Percentiles rank a stretch among this genome's conserved stretches.
Conservation (phyloP, 1,140 invertebrate genomes). For the Whitmania pigra region DNA sequence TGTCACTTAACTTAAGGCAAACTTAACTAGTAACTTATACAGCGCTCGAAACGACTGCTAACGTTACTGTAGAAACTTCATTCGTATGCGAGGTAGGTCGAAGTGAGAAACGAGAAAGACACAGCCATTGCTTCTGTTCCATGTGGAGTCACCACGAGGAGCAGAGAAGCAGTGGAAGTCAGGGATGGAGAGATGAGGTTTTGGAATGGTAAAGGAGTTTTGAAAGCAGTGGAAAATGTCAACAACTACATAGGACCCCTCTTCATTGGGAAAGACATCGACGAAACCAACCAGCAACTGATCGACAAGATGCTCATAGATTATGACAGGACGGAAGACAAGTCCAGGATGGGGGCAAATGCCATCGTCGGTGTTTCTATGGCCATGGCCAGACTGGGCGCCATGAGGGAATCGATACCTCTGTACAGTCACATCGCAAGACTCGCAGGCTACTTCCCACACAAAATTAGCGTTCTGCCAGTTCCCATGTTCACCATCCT, state of each 20-base stretch:
- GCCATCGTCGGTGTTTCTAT: background rate
- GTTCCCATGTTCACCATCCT: too few species aligned
- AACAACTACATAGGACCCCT: conserved; percentile 2
- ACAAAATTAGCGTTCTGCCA: background rate
- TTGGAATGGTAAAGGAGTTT: background rate
- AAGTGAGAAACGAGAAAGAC: background rate
- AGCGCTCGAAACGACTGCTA: too few species aligned
- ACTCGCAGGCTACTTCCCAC: background rate
- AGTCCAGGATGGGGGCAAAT: background rate
- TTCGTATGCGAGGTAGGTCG: background rate
- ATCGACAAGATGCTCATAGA: conserved; percentile 11
- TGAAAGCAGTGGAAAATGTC: conserved; percentile 10
- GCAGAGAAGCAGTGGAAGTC: background rate
- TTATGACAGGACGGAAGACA: background rate
- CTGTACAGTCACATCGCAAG: background rate
- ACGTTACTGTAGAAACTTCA: too few species aligned
- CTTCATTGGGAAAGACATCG: conserved; percentile 6
- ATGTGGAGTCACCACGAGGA: background rate
- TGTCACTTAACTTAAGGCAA: too few species aligned
- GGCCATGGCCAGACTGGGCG: conserved; percentile 8
- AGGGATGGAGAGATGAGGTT: conserved; percentile 5
- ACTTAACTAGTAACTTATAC: too few species aligned
- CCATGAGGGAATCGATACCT: background rate
- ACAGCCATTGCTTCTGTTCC: background rate
- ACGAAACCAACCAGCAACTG: conserved; percentile 6